Conservation (phyloP, 2,797 vertebrate genomes). For the Crocidura indochinensis region DNA sequence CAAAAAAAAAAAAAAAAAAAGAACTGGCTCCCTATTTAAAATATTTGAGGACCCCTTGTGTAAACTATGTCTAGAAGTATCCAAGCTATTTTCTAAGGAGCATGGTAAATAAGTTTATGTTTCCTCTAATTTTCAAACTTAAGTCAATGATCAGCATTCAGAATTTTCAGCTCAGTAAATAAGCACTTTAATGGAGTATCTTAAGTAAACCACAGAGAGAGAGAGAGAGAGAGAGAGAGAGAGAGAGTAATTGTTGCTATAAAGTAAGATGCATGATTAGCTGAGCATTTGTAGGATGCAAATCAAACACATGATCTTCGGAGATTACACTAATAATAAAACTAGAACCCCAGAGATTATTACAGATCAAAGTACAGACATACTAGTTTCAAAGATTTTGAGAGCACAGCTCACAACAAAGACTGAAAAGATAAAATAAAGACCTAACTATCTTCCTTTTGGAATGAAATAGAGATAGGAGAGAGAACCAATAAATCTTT, state of each 20-base stretch:
- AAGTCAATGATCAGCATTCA: background rate
- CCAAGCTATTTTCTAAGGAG: background rate
- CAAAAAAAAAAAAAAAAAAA: too few relatives aligned
- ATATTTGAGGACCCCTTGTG: too few relatives aligned
- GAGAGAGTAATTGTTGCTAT: too few relatives aligned
- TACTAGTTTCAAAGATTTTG: background rate
- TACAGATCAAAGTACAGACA: background rate
- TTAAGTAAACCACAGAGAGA: too few relatives aligned
- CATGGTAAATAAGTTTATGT: background rate
- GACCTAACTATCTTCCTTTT: background rate
- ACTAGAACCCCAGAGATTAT: background rate
- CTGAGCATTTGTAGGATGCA: background rate
- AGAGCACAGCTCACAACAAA: background rate
- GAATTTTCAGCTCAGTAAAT: background rate
- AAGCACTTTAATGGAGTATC: too few relatives aligned
- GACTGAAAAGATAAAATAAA: background rate
- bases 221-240: too few relatives aligned
- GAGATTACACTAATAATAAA: background rate
- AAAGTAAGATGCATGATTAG: too few relatives aligned
- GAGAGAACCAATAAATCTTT: background rate
- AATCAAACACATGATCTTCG: background rate
- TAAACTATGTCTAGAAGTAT: background rate
- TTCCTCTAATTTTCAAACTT: constrained; percentile 23
- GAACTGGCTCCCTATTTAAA: too few relatives aligned
- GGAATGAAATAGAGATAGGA: background rate